phyloP scores from a whole-genome alignment of 2,888 invertebrate species.

The Cataglyphis livida region DNA sequence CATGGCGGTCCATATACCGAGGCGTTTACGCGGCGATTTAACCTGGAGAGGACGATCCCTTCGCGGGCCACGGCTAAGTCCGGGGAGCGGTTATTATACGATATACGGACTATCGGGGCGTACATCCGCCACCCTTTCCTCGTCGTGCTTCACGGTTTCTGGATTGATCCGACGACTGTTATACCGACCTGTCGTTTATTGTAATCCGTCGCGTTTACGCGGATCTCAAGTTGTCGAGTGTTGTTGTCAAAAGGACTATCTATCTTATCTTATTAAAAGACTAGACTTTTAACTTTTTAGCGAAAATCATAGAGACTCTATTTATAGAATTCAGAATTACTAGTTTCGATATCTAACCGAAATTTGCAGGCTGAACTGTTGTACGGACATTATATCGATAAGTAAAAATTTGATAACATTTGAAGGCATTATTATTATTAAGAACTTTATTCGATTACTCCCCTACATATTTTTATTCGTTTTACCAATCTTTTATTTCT shows the following conservation, averaged over 20 bases:
- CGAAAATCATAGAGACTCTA: conserved; percentile 64
- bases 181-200: conserved; percentile 51
- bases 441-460: conserved; percentile 73
- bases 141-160: conserved; percentile 19
- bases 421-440: conserved; percentile 71
- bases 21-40: conserved; percentile 79
- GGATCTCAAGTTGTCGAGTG: conserved; percentile 29
- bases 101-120: conserved; percentile 62
- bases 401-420: conserved; percentile 23
- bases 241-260: neutral
- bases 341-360: conserved; percentile 28
- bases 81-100: conserved; percentile 64
- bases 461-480: neutral
- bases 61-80: conserved; percentile 58
- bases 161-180: conserved; percentile 51
- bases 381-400: neutral
- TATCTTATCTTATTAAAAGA: neutral
- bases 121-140: conserved; percentile 53
- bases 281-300: conserved; percentile 43
- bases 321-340: conserved; percentile 62
- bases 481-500: conserved; percentile 5
- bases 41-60: conserved; percentile 61
- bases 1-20: conserved; percentile 73
- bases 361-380: neutral
- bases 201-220: conserved; percentile 65